Percentiles rank a stretch among this genome's conserved stretches.
Evolutionary conservation across 2,797 vertebrate genomes (phyloP).

Genomic region (Moxostoma hubbsi): DNA sequence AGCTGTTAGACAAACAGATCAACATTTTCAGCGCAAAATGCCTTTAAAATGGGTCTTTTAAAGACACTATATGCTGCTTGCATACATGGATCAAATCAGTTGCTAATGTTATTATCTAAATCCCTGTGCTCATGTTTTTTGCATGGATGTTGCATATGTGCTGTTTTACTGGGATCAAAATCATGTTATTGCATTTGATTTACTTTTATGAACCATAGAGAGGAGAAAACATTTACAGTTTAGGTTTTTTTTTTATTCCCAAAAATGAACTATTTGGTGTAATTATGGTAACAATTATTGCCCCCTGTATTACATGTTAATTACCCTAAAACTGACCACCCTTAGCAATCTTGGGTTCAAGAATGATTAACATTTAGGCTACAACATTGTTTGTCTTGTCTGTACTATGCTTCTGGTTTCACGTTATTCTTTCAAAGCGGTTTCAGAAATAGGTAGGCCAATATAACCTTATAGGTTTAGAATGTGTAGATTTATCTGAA

Average conservation of each 20-base stretch:
- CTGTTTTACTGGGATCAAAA: constrained; percentile 16
- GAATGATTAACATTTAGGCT: no score
- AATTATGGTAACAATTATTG: not conserved
- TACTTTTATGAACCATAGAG: not conserved
- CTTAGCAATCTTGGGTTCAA: no score
- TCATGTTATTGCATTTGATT: not conserved
- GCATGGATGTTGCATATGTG: constrained; percentile 31
- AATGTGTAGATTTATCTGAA: constrained; percentile 11
- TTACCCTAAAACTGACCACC: not conserved
- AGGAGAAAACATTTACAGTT: not conserved
- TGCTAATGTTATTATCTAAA: not conserved
- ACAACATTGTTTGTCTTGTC: constrained; percentile 28
- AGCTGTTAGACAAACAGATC: not conserved
- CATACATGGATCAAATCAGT: not conserved
- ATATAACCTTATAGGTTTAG: no score
- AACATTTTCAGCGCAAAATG: not conserved
- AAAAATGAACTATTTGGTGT: not conserved
- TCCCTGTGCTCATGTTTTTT: constrained; percentile 1
- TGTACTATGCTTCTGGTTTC: constrained; percentile 44
- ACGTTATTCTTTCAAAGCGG: not conserved
- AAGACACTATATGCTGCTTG: not conserved
- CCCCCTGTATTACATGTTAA: constrained; percentile 8
- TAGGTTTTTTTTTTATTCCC: not conserved
- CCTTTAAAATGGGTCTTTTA: not conserved
- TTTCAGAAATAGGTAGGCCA: not conserved